A percentile compares a stretch with the other conserved stretches of the same genome.
Evolutionary conservation across 2,113 vertebrate genomes (phyloP).

Genomic region (Dipodomys merriami): DNA sequence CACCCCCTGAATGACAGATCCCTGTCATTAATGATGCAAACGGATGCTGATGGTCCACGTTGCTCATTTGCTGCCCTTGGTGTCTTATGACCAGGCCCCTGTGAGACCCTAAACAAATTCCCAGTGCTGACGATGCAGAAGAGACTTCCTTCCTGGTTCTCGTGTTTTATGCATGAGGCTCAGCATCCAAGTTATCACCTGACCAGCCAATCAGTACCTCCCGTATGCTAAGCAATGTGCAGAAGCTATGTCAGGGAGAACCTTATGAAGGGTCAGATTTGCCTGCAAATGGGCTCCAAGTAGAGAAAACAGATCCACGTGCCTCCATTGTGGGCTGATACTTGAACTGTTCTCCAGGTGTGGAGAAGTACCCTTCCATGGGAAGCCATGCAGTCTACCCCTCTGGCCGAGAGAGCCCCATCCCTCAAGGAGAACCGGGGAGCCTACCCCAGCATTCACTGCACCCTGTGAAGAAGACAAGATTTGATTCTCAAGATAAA

Average conservation of each 20-base stretch:
- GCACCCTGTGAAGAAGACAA: not conserved
- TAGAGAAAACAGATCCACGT: not conserved
- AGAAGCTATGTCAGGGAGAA: not conserved
- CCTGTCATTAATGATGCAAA: not conserved
- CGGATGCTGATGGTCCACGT: not conserved
- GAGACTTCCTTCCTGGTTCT: not conserved
- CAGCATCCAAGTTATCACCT: not conserved
- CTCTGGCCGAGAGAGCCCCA: not conserved
- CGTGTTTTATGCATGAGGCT: too few relatives aligned
- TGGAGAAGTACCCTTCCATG: not conserved
- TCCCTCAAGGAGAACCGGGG: not conserved
- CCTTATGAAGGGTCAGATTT: not conserved
- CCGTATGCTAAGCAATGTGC: not conserved
- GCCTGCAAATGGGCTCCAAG: not conserved
- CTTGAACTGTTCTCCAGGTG: not conserved
- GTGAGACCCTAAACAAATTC: not conserved
- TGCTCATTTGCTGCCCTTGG: not conserved
- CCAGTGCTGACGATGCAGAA: not conserved
- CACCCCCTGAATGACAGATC: not conserved
- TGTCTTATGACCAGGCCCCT: not conserved
- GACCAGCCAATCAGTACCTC: not conserved
- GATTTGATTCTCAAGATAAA: not conserved
- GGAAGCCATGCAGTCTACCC: not conserved
- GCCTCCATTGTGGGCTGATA: not conserved
- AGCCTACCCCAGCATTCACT: not conserved